Base-by-base conservation (phyloP, 2,888 invertebrate species). In the Pediacus dermestoides region DNA sequence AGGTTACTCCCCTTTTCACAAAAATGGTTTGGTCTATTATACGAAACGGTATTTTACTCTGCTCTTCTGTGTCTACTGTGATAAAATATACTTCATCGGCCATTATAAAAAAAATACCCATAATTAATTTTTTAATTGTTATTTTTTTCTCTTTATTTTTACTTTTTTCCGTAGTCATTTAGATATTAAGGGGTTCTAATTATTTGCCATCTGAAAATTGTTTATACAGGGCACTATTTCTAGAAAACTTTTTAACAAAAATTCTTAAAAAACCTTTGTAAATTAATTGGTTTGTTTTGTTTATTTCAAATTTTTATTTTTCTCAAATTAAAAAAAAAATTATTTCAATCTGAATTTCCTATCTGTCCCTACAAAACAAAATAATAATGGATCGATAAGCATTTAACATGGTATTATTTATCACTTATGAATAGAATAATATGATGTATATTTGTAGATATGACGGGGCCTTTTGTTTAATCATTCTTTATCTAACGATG, bases 1-100 rank as follows among this genome's bases (percentile, higher is more conserved):
- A 60, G 53, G 53, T 48, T 57, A 62, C 67, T 63, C 63, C 67
- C 67, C 66, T 63, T 64, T 66, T 64, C 53, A 54, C 46, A 51
- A 58, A 64, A 66, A 67, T 69, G 68, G 69, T 69, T 66, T 55
- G 56, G 58, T 59, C 68, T 59, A 60, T 56, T 59, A 57, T 58
- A 58, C 55, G 60, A 61, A 66, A 65, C 66, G 63, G 65, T 64
- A 67, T 64, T 63, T 65, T 63, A 58, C 56, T 55, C 39, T 28
- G 28, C 28, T 28, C 28, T 14, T 51, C 47, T 44, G 50, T 45
- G 50, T 48, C 55, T 53, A 52, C 47, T 43, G 52, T 49, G 59
- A 59, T 60, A 56, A 55, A 61, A 60, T 58, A 56, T 59, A 51
- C 52, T 55, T 50, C 41, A 38, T 47, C 51, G 46, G 53, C 50